These are phyloP conservation scores for Tokudaia muenninki DNA, from an alignment of 2,797 vertebrate genomes.

Conservation along the genomic window DNA sequence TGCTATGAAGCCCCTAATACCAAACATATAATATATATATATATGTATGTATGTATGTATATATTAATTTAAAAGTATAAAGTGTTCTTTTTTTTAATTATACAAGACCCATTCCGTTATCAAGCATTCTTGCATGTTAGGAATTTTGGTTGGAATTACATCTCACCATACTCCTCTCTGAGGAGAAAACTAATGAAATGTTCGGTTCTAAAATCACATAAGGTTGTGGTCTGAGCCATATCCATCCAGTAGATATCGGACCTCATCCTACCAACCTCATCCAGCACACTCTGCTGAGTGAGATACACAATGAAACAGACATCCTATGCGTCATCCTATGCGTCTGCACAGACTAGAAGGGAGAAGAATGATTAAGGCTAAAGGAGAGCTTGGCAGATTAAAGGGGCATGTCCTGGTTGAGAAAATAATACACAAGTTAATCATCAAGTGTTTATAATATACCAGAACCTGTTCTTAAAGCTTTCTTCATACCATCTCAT, in stretches of 20 bases:
- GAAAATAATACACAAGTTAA: neutral
- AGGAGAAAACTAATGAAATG: slow-evolving; percentile 17
- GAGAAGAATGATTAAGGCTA: too few species aligned
- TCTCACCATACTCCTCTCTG: neutral
- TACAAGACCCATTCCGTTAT: neutral
- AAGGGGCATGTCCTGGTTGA: neutral
- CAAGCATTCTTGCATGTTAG: neutral
- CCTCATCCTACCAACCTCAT: neutral
- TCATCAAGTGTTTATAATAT: neutral
- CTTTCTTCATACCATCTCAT: neutral
- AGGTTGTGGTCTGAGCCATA: neutral
- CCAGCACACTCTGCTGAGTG: neutral
- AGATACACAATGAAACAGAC: slow-evolving; percentile 5
- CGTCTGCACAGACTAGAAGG: neutral
- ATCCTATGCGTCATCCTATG: too few species aligned
- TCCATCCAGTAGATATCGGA: neutral
- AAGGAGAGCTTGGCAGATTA: neutral
- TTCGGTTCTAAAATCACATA: slow-evolving; percentile 32
- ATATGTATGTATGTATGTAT: too few species aligned
- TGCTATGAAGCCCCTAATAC: neutral
- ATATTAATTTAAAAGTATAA: neutral
- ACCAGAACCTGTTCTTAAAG: neutral
- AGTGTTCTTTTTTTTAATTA: slow-evolving; percentile 33
- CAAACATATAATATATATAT: neutral
- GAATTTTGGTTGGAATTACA: neutral